Conservation (phyloP, 1,140 invertebrate genomes). For the Tribolium madens region DNA sequence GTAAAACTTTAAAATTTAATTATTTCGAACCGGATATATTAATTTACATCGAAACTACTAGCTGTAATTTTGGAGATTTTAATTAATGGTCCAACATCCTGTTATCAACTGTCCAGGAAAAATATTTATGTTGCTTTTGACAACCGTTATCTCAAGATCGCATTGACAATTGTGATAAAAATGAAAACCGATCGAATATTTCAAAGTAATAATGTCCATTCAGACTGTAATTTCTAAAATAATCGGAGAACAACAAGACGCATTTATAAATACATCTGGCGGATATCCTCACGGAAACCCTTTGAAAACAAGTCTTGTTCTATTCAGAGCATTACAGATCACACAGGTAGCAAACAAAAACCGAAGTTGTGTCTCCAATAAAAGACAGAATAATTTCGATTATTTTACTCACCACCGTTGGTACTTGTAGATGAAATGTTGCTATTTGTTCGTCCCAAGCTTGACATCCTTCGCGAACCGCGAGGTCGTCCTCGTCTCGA, state of each 20-base stretch:
- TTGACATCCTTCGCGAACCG: constrained; percentile 70
- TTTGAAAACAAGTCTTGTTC: constrained; percentile 42
- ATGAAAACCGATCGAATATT: constrained; percentile 7
- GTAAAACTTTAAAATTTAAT: constrained; percentile 18
- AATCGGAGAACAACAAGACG: constrained; percentile 26
- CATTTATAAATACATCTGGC: constrained; percentile 45
- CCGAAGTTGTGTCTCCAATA: neutral
- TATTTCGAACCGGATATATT: constrained; percentile 19
- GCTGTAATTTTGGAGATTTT: constrained; percentile 33
- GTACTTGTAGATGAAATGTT: neutral
- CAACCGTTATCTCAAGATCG: neutral
- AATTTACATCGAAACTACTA: constrained; percentile 23
- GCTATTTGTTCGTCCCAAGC: constrained; percentile 4
- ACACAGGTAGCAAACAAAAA: constrained; percentile 23
- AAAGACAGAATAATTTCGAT: neutral
- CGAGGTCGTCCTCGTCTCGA: constrained; percentile 76
- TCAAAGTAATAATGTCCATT: constrained; percentile 12
- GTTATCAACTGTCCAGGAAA: constrained; percentile 16
- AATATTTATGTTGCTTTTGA: neutral
- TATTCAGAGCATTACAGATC: constrained; percentile 16
- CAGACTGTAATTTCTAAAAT: neutral
- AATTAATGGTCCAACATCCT: constrained; percentile 31
- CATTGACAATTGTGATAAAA: constrained; percentile 12
- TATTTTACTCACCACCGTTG: constrained; percentile 21
- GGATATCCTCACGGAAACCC: constrained; percentile 50